Percentiles rank a stretch among this genome's conserved stretches.
Evolutionary conservation across 2,113 vertebrate genomes (phyloP).

Genomic region (Zapus hudsonius): DNA sequence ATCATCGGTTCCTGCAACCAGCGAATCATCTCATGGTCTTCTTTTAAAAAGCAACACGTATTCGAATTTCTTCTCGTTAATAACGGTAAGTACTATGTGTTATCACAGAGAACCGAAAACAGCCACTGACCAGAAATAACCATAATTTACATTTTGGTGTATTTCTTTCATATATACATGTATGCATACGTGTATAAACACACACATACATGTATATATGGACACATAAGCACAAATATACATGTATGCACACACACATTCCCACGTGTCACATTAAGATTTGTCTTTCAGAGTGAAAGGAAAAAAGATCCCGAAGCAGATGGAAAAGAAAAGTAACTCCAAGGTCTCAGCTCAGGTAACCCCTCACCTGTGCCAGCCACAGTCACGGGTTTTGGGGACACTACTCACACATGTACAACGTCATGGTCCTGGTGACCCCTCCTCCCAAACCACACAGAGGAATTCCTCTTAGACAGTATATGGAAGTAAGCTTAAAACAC

Average conservation of each 20-base stretch:
- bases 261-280: slow-evolving; percentile 32
- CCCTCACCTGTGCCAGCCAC: neutral
- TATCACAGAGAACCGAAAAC: slow-evolving; percentile 53
- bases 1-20: neutral
- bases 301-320: neutral
- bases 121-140: slow-evolving; percentile 61
- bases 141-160: slow-evolving; percentile 52
- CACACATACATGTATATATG: neutral
- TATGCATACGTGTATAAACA: neutral
- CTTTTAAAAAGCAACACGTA: slow-evolving; percentile 52
- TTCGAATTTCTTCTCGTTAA: neutral
- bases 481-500: slow-evolving; percentile 6
- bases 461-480: neutral
- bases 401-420: neutral
- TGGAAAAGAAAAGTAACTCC: neutral
- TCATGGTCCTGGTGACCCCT: neutral
- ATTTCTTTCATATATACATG: slow-evolving; percentile 70
- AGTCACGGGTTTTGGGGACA: neutral
- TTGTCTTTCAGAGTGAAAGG: slow-evolving; percentile 1
- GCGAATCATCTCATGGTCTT: neutral
- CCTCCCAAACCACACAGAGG: neutral
- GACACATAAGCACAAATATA: slow-evolving; percentile 47
- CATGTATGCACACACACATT: slow-evolving; percentile 25
- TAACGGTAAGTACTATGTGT: slow-evolving; percentile 38
- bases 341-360: neutral